Base-by-base conservation (phyloP, 2,888 invertebrate genomes). In the Troides helena region DNA sequence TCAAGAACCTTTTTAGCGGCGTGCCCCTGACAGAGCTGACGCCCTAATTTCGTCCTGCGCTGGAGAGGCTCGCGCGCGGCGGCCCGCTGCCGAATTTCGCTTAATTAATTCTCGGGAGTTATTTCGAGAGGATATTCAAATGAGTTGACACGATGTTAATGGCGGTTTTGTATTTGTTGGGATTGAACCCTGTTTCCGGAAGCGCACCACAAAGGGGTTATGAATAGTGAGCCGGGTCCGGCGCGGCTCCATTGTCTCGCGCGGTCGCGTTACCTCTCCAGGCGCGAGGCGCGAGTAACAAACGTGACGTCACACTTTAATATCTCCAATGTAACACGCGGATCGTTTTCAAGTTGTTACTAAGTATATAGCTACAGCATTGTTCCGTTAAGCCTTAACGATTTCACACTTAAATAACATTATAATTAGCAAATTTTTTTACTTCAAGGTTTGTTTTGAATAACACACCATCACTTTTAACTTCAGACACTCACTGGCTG, bases 51-150 rank as follows among this genome's bases (percentile, higher is more conserved):
- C 46, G 46, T 62, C 57, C 65, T 62, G 62, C 65, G 62, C 62
- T 57, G 57, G 65, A 69, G 30, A 62, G 25, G 46, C 62, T 58
- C 69, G 61, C 65, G 36, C 65, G 69, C 21, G 30, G 30, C 30
- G 30, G 30, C 30, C 30, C 30, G 30, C 5, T 30, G 30, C 61
- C 65, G 43, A 65, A 65, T 69, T 46, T 57, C 61, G 65, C 50
- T 62, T 69, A 69, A 69, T 69, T 69, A 69, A 69, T 69, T 69
- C 62, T 65, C 18, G 25, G 65, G 68, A 65, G 69, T 61, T 69
- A 65, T 65, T 69, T 69, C 43, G 68, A 60, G 62, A 67, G 67
- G 62, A 58, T 68, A 69, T 69, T 65, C 62, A 69, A 69, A 69
- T 69, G 61, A 65, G 56, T 65, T 65, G 62, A 62, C 61, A 62